Conservation (phyloP, 2,113 vertebrate genomes). For the Calyptommatus sinebrachiatus region DNA sequence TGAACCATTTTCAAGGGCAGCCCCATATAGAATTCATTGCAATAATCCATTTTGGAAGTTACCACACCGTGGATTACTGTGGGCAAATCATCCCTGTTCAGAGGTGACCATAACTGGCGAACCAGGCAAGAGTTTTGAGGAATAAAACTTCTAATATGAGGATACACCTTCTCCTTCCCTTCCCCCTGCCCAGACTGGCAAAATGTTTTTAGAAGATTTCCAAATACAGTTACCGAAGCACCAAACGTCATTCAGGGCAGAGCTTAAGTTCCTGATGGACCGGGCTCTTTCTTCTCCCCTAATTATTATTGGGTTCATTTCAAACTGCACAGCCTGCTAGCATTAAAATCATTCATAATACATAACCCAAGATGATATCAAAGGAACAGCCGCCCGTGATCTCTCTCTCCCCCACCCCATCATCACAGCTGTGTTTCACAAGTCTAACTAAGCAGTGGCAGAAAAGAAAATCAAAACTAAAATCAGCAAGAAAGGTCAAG, state of each 20-base stretch:
- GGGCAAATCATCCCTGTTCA: too few species aligned
- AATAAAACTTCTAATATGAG: too few species aligned
- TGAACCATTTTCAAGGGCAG: too few species aligned
- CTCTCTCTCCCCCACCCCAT: neutral
- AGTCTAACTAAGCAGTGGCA: constrained; percentile 13
- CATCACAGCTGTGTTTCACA: neutral
- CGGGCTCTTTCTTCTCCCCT: constrained; percentile 30
- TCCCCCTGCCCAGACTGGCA: neutral
- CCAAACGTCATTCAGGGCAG: neutral
- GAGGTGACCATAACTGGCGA: too few species aligned
- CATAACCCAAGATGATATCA: constrained; percentile 13
- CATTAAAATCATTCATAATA: neutral
- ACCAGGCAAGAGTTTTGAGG: too few species aligned
- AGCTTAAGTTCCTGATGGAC: neutral
- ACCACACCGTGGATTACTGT: too few species aligned
- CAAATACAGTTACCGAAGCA: neutral
- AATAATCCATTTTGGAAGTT: too few species aligned
- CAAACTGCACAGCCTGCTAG: neutral
- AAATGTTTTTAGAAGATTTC: neutral
- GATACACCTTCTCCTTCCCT: neutral
- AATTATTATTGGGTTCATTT: constrained; percentile 13
- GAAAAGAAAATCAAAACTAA: constrained; percentile 2
- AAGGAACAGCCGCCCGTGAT: neutral
- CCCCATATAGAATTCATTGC: too few species aligned
- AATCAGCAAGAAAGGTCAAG: constrained; percentile 28